Conservation (phyloP, 2,888 invertebrate species). For the Hypomecis atomaria region DNA sequence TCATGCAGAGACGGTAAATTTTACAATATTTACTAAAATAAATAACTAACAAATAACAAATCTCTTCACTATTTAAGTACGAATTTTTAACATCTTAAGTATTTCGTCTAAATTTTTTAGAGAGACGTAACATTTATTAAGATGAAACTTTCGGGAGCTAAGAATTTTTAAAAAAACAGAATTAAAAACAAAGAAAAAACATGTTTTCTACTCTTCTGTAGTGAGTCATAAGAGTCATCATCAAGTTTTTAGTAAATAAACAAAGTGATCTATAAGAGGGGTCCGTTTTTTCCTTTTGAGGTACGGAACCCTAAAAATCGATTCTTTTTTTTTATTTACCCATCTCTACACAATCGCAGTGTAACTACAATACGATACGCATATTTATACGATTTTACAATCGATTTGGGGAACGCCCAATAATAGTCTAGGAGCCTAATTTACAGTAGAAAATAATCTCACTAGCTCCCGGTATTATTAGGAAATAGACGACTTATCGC, state of each 20-base stretch:
- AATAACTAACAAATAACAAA: neutral
- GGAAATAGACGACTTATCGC: slow-evolving; percentile 46
- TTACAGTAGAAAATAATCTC: slow-evolving; percentile 34
- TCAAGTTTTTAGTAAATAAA: no score
- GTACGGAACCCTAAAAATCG: neutral
- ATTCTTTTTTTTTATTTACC: neutral
- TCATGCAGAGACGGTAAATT: slow-evolving; percentile 21
- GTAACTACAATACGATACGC: slow-evolving; percentile 29
- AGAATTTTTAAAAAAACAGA: no score
- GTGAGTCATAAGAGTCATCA: no score
- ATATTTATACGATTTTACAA: slow-evolving; percentile 32
- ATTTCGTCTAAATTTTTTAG: no score
- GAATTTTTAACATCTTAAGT: no score
- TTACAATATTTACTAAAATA: neutral
- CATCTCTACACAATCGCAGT: slow-evolving; percentile 19
- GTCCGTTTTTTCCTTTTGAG: neutral
- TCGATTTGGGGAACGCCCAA: slow-evolving; percentile 33
- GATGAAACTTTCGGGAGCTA: no score
- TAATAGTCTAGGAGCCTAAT: slow-evolving; percentile 50
- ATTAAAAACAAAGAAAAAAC: no score
- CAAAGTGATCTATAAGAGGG: no score
- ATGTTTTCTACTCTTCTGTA: no score
- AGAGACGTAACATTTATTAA: no score
- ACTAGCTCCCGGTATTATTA: slow-evolving; percentile 49
- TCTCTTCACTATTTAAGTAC: neutral